Evolutionary conservation across 2,797 vertebrate species (phyloP).

Genomic region (Tragelaphus eurycerus): DNA sequence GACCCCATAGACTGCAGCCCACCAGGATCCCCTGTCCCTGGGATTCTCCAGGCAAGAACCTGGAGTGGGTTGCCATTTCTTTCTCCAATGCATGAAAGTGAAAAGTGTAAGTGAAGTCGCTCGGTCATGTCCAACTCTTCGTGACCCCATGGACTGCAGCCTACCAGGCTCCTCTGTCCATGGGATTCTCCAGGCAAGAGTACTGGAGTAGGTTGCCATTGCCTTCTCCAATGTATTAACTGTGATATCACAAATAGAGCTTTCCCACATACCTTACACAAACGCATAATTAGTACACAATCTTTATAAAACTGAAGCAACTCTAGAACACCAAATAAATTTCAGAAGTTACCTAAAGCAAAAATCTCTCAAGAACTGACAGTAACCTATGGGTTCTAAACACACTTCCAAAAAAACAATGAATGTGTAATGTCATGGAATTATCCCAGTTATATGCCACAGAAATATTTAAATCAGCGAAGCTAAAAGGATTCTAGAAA

Average conservation of each 20-base stretch:
- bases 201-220: too few relatives aligned
- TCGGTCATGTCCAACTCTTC: too few relatives aligned
- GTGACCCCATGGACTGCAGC: too few relatives aligned
- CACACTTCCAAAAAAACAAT: background rate
- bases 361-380: background rate
- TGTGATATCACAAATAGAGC: background rate
- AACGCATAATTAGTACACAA: background rate
- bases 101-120: too few relatives aligned
- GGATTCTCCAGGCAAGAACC: too few relatives aligned
- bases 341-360: background rate
- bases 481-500: background rate
- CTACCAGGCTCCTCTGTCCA: too few relatives aligned
- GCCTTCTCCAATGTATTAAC: background rate
- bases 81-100: too few relatives aligned
- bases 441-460: background rate
- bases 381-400: background rate
- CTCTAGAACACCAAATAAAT: background rate
- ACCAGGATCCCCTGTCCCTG: too few relatives aligned
- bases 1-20: too few relatives aligned
- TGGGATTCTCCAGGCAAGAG: too few relatives aligned
- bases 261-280: background rate
- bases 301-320: slow-evolving; percentile 17
- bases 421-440: background rate
- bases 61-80: too few relatives aligned
- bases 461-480: background rate